Base-by-base conservation (phyloP, 2,113 vertebrate genomes). In the Vombatus ursinus region DNA sequence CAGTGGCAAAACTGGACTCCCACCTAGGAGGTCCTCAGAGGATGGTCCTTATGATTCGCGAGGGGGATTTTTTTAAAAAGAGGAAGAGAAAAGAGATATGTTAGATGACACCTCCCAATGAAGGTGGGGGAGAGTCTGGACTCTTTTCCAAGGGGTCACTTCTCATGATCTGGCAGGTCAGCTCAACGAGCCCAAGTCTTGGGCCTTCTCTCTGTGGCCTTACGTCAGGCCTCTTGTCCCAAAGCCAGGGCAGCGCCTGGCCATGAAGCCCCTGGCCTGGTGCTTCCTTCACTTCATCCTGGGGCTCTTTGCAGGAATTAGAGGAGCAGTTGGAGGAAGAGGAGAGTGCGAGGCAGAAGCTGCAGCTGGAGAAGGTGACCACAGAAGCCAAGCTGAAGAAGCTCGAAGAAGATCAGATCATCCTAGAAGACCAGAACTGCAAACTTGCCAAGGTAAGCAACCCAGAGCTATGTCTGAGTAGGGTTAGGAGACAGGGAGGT, bases 291-390 rank as follows among this genome's bases (percentile, higher is more conserved):
- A 92, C 2, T 0, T 93, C 68, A 94, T 92, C 50, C 84, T 14
- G n/a, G 94, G 92, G 6, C 68, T 0, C 92, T 68, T 0, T 92
- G 31, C 96, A 99, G 99, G 99, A 99, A 31, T 97, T 99, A 84
- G 99, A 99, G 98, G 99, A 99, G 97, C 99, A 99, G 98, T 98
- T 99, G 97, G 99, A 99, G 97, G 99, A 99, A 96, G 99, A 99
- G 94, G 99, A 99, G 97, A 99, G 99, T 0, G 99, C 99, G 92
- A 99, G 99, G 90, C 99, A 99, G 98, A 99, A 99, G 97, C 98
- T 99, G 47, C 99, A 99, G 98, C 98, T 99, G 93, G 99, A 99
- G 97, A 99, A 99, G 96, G 99, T 99, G 96, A 99, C 99, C 61
- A 96, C 99, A 0, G 99, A 99, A 96, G 99, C 99, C 94, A 99